Percentiles rank a stretch among this genome's conserved stretches.
phyloP scores from a whole-genome alignment of 2,113 vertebrate genomes.

The Petroica traversi region DNA sequence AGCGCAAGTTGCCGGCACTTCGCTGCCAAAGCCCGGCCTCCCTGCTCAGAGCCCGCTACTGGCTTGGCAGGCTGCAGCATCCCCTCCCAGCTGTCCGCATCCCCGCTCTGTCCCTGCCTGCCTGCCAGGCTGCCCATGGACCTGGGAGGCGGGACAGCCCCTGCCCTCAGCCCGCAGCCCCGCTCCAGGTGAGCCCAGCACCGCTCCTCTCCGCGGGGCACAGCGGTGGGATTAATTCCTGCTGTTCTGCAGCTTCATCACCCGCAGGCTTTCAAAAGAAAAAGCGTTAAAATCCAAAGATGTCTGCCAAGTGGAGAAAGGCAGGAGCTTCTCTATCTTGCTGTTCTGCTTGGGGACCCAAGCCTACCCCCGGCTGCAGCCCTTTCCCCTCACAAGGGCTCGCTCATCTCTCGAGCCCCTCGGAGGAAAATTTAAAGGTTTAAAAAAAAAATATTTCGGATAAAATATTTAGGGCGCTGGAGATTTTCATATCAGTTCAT shows the following conservation, averaged over 20 bases:
- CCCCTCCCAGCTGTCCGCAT: not conserved
- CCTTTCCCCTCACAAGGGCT: not conserved
- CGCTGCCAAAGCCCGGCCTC: not conserved
- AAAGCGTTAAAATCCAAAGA: not conserved
- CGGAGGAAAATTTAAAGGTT: slow-evolving; percentile 1
- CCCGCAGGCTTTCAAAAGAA: not conserved
- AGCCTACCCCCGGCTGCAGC: not conserved
- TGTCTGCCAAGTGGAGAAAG: not conserved
- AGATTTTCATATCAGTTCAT: not conserved
- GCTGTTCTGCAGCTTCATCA: not conserved
- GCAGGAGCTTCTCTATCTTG: not conserved
- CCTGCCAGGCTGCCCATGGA: not conserved
- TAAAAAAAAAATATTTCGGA: not conserved
- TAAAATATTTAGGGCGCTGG: slow-evolving; percentile 45
- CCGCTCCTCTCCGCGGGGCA: fast-evolving
- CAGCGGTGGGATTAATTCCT: fast-evolving
- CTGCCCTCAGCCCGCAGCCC: fast-evolving
- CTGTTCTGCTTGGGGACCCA: not conserved
- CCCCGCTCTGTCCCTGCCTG: not conserved
- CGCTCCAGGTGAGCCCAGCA: fast-evolving
- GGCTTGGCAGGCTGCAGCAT: slow-evolving; percentile 29
- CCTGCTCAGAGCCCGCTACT: not conserved
- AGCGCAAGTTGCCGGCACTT: not conserved
- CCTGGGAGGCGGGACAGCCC: fast-evolving
- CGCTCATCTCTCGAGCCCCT: not conserved